Conservation (phyloP, 2,113 vertebrate species). For the Speoplatyrhinus poulsoni region DNA sequence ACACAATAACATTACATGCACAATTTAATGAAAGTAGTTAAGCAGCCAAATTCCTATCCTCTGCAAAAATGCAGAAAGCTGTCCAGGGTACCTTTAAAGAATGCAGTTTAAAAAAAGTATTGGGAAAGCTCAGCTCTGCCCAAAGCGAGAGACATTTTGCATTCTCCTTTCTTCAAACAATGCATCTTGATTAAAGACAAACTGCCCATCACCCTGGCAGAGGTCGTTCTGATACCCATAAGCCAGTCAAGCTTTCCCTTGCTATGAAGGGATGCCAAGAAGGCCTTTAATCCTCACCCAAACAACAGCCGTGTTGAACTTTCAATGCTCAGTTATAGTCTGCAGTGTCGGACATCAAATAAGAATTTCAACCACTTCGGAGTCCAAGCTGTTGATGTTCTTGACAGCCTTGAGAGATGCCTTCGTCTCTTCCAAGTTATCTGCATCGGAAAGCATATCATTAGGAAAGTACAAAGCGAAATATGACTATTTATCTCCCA, state of each 20-base stretch:
- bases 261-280: neutral
- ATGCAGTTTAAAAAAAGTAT: conserved; percentile 35
- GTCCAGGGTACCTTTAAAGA: conserved; percentile 65
- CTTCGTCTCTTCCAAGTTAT: conserved; percentile 41
- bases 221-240: neutral
- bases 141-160: conserved; percentile 10
- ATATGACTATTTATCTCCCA: neutral
- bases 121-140: conserved; percentile 69
- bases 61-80: conserved; percentile 48
- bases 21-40: neutral
- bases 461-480: conserved; percentile 22
- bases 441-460: conserved; percentile 40
- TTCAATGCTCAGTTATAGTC: neutral
- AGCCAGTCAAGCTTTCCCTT: neutral
- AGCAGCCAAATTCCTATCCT: conserved; percentile 53
- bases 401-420: conserved; percentile 36
- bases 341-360: conserved; percentile 59
- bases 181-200: neutral
- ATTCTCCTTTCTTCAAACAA: conserved; percentile 1
- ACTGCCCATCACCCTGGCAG: neutral
- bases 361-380: conserved; percentile 77
- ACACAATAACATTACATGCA: too few relatives aligned
- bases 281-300: neutral
- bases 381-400: conserved; percentile 42
- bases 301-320: neutral